A percentile compares a stretch with the other conserved stretches of the same genome.
Evolutionary conservation across 2,888 invertebrate genomes (phyloP).

Genomic region (Acleris literana): DNA sequence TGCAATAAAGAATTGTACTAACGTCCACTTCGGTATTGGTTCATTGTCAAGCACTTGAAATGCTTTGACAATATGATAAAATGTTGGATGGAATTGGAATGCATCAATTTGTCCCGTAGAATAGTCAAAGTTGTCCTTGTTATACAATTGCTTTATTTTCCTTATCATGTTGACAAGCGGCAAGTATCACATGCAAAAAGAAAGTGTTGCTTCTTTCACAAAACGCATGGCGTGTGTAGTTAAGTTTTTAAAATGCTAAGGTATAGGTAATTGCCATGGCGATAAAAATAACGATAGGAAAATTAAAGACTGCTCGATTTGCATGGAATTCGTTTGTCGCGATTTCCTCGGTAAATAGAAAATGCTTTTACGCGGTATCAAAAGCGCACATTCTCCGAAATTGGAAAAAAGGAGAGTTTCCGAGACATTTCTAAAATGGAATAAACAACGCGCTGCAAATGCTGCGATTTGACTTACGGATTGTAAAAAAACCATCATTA

Average conservation of each 20-base stretch:
- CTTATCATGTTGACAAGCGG: conserved; percentile 40
- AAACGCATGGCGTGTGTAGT: too few species aligned
- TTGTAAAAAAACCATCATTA: too few species aligned
- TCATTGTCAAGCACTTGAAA: conserved; percentile 57
- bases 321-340: too few species aligned
- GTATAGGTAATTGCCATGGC: neutral
- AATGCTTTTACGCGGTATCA: too few species aligned
- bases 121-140: conserved; percentile 55
- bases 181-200: neutral
- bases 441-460: too few species aligned
- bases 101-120: conserved; percentile 55
- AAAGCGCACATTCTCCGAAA: too few species aligned
- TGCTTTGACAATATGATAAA: conserved; percentile 51
- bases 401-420: too few species aligned
- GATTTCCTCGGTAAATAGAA: too few species aligned
- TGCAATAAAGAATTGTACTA: conserved; percentile 36
- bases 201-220: neutral
- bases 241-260: neutral
- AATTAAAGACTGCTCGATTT: too few species aligned
- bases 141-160: conserved; percentile 51
- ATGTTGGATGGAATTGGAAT: conserved; percentile 56
- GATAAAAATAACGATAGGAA: neutral
- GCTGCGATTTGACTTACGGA: too few species aligned
- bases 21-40: conserved; percentile 51
- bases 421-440: too few species aligned